These are phyloP conservation scores for Boleophthalmus pectinirostris DNA, from an alignment of 2,113 vertebrate genomes.

Conservation along the genomic window DNA sequence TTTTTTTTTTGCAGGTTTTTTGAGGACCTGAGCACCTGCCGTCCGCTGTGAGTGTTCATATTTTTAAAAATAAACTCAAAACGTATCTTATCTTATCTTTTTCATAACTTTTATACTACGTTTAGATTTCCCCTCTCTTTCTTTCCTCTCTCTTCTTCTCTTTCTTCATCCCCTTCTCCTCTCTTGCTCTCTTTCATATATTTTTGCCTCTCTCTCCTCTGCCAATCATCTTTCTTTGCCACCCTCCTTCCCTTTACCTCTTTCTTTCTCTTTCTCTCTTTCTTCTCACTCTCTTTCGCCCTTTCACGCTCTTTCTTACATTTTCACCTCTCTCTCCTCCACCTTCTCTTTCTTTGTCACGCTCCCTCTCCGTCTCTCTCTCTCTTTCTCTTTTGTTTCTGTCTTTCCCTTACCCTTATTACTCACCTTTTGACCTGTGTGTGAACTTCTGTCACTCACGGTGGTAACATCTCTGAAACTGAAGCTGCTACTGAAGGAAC, in stretches of 20 bases:
- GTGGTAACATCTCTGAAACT: background rate
- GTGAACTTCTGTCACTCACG: constrained; percentile 1
- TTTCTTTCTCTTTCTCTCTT: background rate
- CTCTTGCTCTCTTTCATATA: background rate
- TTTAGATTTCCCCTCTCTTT: background rate
- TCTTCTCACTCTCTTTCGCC: background rate
- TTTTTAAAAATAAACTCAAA: no score
- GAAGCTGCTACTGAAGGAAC: background rate
- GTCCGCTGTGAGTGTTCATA: no score
- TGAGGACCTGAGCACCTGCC: no score
- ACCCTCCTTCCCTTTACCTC: background rate
- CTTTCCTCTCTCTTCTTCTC: background rate
- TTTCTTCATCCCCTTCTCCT: no score
- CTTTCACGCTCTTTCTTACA: no score
- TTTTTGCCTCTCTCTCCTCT: background rate
- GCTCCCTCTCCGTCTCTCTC: background rate
- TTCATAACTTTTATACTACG: no score
- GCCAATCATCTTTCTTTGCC: background rate
- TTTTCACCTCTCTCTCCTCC: no score
- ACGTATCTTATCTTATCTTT: no score
- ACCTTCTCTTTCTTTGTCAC: no score
- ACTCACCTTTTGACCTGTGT: background rate
- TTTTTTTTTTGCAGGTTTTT: no score
- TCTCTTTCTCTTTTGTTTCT: background rate
- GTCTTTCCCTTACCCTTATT: background rate